Conservation (phyloP, 35 echinoderm and acorn worm genomes). For the Nesometra sesokonis region DNA sequence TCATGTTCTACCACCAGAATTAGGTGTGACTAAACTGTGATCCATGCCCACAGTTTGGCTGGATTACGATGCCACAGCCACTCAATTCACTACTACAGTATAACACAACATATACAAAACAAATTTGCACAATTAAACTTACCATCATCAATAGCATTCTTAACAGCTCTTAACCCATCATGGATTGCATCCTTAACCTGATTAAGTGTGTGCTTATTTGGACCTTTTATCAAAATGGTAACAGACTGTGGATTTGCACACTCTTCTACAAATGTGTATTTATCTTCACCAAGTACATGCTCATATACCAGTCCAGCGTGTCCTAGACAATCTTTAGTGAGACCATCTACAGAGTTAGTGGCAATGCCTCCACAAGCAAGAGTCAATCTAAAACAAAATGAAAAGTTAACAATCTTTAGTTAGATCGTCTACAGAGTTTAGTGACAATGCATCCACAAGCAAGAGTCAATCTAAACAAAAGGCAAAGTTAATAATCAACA, state of each 20-base stretch:
- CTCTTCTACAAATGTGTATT: constrained; percentile 96
- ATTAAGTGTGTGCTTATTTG: constrained; percentile 83
- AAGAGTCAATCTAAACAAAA: too few species aligned
- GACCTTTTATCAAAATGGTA: constrained; percentile 94
- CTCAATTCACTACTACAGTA: too few species aligned
- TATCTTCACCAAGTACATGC: constrained; percentile 97
- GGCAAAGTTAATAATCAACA: too few species aligned
- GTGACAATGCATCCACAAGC: too few species aligned
- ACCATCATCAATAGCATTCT: constrained; percentile 99
- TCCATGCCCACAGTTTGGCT: too few species aligned
- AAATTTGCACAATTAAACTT: not conserved
- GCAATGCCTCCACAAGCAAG: constrained; percentile 73
- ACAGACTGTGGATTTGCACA: constrained; percentile 94
- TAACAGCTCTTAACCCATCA: constrained; percentile 91
- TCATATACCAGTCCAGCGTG: constrained; percentile 92
- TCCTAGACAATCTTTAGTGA: constrained; percentile 75
- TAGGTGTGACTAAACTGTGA: not conserved
- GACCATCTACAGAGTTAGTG: constrained; percentile 89
- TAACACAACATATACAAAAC: not conserved
- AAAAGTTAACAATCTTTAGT: too few species aligned
- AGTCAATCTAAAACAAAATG: constrained; percentile 37
- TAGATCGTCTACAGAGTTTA: too few species aligned
- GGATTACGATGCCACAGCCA: too few species aligned
- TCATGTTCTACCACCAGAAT: not conserved
- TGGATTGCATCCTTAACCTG: constrained; percentile 97